Conservation (phyloP, 2,888 invertebrate genomes). For the Leucophora obtusa region DNA sequence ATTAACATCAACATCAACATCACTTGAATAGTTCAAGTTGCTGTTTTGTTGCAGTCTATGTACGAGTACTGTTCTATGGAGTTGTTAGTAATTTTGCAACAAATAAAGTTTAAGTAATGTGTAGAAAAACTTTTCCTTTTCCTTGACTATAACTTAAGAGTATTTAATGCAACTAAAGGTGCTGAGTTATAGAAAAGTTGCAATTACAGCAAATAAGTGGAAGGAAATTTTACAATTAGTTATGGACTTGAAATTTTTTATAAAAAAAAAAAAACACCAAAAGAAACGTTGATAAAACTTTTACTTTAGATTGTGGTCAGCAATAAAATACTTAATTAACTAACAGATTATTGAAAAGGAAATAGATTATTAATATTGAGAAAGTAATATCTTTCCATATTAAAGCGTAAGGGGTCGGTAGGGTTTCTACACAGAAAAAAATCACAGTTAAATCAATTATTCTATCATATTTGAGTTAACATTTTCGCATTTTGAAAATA, state of each 20-base stretch:
- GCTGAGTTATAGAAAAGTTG: conserved; percentile 36
- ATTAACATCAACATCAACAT: conserved; percentile 44
- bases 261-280: neutral
- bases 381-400: no score
- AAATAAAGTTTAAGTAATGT: neutral
- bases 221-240: conserved; percentile 10
- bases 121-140: conserved; percentile 5
- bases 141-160: conserved; percentile 1
- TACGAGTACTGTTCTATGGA: no score
- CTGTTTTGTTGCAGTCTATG: neutral
- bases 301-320: conserved; percentile 11
- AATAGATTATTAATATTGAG: neutral
- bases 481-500: no score
- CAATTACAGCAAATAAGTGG: conserved; percentile 45
- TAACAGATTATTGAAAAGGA: conserved; percentile 1
- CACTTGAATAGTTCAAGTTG: conserved; percentile 19
- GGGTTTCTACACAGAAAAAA: no score
- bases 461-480: no score
- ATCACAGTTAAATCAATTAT: no score
- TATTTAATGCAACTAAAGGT: conserved; percentile 34
- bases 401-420: no score
- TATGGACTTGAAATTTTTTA: neutral
- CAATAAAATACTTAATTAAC: conserved; percentile 19
- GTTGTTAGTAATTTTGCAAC: neutral
- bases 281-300: conserved; percentile 16